Base-by-base conservation (phyloP, 2,113 vertebrate species). In the Mohoua ochrocephala region DNA sequence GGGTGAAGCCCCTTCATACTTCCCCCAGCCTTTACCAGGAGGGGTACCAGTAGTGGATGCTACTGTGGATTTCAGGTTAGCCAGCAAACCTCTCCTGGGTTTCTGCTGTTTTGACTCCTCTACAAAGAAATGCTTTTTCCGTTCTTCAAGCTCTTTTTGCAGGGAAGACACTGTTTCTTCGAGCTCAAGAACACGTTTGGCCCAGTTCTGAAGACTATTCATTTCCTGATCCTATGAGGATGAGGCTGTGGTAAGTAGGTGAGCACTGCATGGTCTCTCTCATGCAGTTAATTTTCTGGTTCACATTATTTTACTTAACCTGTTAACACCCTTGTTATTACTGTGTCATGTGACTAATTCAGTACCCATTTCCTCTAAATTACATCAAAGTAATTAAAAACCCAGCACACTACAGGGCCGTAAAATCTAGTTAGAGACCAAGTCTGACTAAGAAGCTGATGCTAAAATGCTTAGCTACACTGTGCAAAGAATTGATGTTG, bases 31-130 rank as follows among this genome's bases (percentile, higher is more conserved):
- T 79, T 98, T 98, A 26, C 93, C 79, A 5, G 96, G 82, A 10
- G 95, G 31, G 8, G 80, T 73, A 56, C 90, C 94, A 50, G 98
- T 94, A 45, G 97, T 98, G 15, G 98, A 97, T 7, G 97, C 96
- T 74, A 98, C 98, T 1, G 98, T 98, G 35, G 98, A 98, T 93
- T 97, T 99, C 74, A 99, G 95, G 96, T 98, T 99, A 56, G 98
- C 98, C 42, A 99, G 97, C 24, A 99, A 97, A 50, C 98, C 96
- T 70, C 95, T 97, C 80, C 94, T 98, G 17, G 93, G 60, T 84
- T 98, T 99, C 24, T 96, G 73, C 77, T 91, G 95, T 22, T 97
- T 97, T 2, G 94, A 56, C 6, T 98, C 97, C n/a, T 98, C 97
- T 42, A 52, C 14, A 26, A 95, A 78, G n/a, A 76, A 33, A 23